A percentile compares a stretch with the other conserved stretches of the same genome.
These are phyloP conservation scores for Linepithema humile DNA, from an alignment of 1,140 invertebrate genomes.

Conservation along the genomic window DNA sequence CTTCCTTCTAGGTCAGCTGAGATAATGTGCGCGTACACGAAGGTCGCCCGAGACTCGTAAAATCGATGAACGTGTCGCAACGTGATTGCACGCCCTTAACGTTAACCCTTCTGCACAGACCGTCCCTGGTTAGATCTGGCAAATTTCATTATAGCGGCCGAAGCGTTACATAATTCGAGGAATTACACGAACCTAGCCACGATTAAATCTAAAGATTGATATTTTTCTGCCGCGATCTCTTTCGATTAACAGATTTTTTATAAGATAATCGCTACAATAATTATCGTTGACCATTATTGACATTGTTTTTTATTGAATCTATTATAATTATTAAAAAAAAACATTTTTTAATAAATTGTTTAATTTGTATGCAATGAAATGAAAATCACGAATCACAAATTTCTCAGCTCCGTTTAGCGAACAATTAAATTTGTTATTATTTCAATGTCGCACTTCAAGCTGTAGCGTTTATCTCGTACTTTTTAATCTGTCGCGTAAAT, in stretches of 20 bases:
- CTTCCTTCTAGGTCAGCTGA: slow-evolving; percentile 82
- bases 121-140: neutral
- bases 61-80: slow-evolving; percentile 29
- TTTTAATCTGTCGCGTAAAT: slow-evolving; percentile 23
- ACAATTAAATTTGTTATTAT: neutral
- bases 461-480: neutral
- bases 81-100: slow-evolving; percentile 12
- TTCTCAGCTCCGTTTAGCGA: neutral
- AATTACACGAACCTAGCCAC: neutral
- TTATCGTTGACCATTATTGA: neutral
- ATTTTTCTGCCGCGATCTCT: neutral
- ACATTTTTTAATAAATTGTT: neutral
- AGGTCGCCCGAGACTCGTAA: slow-evolving; percentile 19
- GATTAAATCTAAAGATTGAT: neutral
- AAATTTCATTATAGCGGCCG: slow-evolving; percentile 8
- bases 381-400: neutral
- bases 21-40: slow-evolving; percentile 80
- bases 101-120: slow-evolving; percentile 44
- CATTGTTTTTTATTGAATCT: neutral
- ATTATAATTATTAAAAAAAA: neutral
- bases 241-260: neutral
- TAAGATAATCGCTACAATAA: neutral
- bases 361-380: neutral
- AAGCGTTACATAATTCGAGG: neutral
- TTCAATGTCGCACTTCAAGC: neutral